Evolutionary conservation across 2,113 vertebrate species (phyloP).

Genomic region (Morone chrysops): DNA sequence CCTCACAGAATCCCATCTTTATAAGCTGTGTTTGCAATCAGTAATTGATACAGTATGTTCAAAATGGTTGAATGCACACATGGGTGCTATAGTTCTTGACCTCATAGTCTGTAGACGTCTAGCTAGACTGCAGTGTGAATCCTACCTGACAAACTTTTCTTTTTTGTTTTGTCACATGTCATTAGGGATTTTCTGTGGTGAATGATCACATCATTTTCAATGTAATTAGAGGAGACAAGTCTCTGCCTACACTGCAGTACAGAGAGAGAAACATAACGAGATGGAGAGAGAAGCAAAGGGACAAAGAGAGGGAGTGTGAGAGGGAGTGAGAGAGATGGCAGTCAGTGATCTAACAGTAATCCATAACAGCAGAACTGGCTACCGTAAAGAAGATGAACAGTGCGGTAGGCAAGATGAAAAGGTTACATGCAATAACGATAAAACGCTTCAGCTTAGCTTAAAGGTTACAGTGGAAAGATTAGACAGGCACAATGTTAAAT

Average conservation of each 20-base stretch:
- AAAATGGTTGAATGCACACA: neutral
- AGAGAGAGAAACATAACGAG: conserved; percentile 41
- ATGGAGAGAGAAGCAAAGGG: conserved; percentile 38
- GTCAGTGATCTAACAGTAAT: conserved; percentile 72
- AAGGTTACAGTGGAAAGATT: conserved; percentile 70
- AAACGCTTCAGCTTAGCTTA: conserved; percentile 67
- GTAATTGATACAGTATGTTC: neutral
- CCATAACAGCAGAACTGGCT: conserved; percentile 66
- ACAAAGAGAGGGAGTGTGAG: conserved; percentile 8
- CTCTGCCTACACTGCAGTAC: conserved; percentile 67
- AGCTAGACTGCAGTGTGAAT: conserved; percentile 31
- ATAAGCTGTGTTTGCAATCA: neutral
- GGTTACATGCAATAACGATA: conserved; percentile 66
- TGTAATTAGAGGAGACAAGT: conserved; percentile 77
- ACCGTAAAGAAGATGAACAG: conserved; percentile 64
- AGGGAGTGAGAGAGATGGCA: conserved; percentile 46
- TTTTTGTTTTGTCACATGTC: conserved; percentile 72
- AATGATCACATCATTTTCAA: conserved; percentile 72
- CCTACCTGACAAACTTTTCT: conserved; percentile 55
- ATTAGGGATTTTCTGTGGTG: conserved; percentile 62
- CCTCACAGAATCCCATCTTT: neutral
- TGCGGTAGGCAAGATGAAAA: conserved; percentile 75
- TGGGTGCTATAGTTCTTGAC: neutral
- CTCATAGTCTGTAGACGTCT: conserved; percentile 2
- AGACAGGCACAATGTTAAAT: conserved; percentile 42